phyloP scores from a whole-genome alignment of 2,888 invertebrate genomes.

The Orthosia cruda region DNA sequence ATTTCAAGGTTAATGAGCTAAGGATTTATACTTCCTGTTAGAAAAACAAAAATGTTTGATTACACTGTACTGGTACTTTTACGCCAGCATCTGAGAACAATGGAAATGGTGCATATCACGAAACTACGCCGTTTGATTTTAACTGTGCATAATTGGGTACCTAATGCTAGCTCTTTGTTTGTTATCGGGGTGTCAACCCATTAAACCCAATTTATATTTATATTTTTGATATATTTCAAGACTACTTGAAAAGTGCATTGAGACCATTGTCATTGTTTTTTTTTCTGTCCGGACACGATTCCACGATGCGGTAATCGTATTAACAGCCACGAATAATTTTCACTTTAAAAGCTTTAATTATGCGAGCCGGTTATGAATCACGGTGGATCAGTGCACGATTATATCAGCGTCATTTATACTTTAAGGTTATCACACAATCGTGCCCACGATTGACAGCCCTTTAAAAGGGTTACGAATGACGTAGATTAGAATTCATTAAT shows the following conservation, averaged over 20 bases:
- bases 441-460: conserved; percentile 40
- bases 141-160: not conserved
- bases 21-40: not conserved
- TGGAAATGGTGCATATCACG: not conserved
- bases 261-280: not conserved
- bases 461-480: conserved; percentile 13
- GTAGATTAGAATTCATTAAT: conserved; percentile 9
- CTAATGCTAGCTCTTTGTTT: not conserved
- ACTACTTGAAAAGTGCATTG: not conserved
- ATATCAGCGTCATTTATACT: conserved; percentile 44
- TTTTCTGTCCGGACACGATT: not conserved
- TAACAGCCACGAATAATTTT: conserved; percentile 19
- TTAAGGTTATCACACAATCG: conserved; percentile 19
- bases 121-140: not conserved
- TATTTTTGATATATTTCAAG: not conserved
- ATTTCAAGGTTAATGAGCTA: not conserved
- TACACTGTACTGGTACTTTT: not conserved
- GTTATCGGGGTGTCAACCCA: not conserved
- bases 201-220: too few relatives aligned
- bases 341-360: conserved; percentile 42
- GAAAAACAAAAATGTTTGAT: too few relatives aligned
- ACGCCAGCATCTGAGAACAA: not conserved
- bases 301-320: not conserved
- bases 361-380: conserved; percentile 33
- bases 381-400: conserved; percentile 33